Evolutionary conservation across 92 coral and sea anemone species (phyloP), one percentile per base, ranked within the genome.

Genomic region (Parazoanthus darwini): DNA sequence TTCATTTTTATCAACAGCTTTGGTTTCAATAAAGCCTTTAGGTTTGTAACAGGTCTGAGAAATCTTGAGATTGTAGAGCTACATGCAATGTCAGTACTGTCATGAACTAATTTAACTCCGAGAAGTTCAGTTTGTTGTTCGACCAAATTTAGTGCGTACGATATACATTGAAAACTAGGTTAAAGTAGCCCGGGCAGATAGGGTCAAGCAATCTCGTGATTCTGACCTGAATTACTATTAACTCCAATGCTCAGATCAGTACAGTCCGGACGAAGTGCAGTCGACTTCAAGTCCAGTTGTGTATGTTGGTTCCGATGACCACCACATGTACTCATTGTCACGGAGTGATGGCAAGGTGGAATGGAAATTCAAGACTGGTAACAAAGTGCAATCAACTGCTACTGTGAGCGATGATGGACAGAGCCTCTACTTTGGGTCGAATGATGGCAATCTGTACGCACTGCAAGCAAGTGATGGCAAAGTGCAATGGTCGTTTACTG

Each of bases 281-380:
- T 68, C 87, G 5, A n/a, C 66, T 2, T 70, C 87, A 11, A 88
- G 82, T 3, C 93, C 89, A 56, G 82, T 88, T 15, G 94, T 95
- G 44, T 95, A 89, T 36, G 94, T 95, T 1, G 98, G 96, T 9
- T 95, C 98, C 6, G 98, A 95, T 73, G 98, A 95, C 82, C 90
- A 93, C 65, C 88, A 89, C 88, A 90, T 95, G 94, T 95, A 95
- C 80, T 94, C 98, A 29, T 51, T 95, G 1, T 80, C 88, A 36
- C 77, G 86, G 5, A 46, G 86, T n/a, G 78, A 74, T 16, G 98
- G 98, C 4, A 82, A 91, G 25, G 90, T 92, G 25, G 89, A 76
- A 36, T 95, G 98, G 98, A 91, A 93, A 82, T 95, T 86, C 84
- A 90, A 91, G 74, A 92, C 98, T 79, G 87, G 72, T 23, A 92